Conservation (phyloP, 2,113 vertebrate genomes). For the Macroglossus sobrinus region DNA sequence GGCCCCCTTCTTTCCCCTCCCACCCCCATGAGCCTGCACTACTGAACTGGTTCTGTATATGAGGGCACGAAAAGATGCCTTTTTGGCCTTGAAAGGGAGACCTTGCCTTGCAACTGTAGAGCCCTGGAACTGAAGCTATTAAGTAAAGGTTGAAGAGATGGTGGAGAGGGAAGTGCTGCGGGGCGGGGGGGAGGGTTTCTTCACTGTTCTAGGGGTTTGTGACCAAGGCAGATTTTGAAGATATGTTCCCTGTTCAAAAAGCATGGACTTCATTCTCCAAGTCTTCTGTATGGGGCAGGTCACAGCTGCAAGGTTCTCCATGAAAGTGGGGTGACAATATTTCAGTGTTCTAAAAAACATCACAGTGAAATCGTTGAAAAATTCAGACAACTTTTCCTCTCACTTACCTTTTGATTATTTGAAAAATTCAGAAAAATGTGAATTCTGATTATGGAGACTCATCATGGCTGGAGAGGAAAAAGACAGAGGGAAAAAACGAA, state of each 20-base stretch:
- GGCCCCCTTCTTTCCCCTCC: no score
- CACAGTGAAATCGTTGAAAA: background rate
- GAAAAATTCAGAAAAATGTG: background rate
- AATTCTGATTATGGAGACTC: background rate
- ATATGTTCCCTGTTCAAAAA: background rate
- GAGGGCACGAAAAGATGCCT: background rate
- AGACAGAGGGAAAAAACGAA: background rate
- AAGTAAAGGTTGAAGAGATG: background rate
- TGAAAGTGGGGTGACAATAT: background rate
- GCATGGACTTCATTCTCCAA: background rate
- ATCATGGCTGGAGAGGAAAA: background rate
- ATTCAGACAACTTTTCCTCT: background rate
- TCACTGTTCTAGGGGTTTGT: background rate
- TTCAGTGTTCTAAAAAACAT: background rate
- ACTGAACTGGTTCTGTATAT: background rate
- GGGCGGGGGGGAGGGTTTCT: no score
- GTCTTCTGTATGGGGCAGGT: background rate
- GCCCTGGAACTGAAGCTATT: background rate
- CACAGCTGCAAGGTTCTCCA: background rate
- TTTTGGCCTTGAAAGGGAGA: background rate
- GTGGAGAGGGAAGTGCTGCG: background rate
- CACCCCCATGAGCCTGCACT: fast-evolving
- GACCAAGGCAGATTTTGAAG: background rate
- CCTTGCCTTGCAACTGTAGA: background rate
- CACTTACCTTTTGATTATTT: background rate